These are phyloP conservation scores for Drosophila pseudoobscura DNA, from an alignment of 1,140 invertebrate genomes.

Conservation along the genomic window DNA sequence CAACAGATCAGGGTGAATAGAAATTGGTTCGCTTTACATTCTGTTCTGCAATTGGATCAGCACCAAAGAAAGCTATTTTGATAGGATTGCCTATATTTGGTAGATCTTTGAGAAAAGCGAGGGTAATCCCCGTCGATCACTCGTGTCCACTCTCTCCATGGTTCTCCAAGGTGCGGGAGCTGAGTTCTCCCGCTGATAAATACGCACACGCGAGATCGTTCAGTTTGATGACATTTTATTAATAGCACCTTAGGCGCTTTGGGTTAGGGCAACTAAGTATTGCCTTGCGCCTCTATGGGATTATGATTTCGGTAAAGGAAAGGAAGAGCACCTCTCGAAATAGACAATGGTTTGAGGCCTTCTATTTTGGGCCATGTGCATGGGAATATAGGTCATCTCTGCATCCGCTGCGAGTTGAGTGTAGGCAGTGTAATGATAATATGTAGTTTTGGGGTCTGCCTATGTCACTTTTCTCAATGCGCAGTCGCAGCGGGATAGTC, in stretches of 20 bases:
- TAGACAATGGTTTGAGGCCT: slow-evolving; percentile 44
- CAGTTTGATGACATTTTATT: slow-evolving; percentile 58
- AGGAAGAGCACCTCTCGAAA: slow-evolving; percentile 61
- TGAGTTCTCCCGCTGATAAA: slow-evolving; percentile 28
- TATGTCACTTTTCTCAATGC: slow-evolving; percentile 19
- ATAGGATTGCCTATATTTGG: slow-evolving; percentile 8
- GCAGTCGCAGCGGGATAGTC: slow-evolving; percentile 4
- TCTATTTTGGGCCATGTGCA: slow-evolving; percentile 53
- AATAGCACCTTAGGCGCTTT: slow-evolving; percentile 57
- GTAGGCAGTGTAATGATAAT: neutral
- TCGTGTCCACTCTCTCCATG: neutral
- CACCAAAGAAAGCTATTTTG: slow-evolving; percentile 13
- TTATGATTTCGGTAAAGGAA: slow-evolving; percentile 62
- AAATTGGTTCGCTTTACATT: slow-evolving; percentile 12
- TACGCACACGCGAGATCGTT: slow-evolving; percentile 55
- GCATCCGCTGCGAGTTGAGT: neutral
- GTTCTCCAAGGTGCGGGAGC: slow-evolving; percentile 39
- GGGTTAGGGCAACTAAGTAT: slow-evolving; percentile 66
- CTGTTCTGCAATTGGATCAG: slow-evolving; percentile 19
- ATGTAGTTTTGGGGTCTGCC: slow-evolving; percentile 1
- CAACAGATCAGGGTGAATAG: slow-evolving; percentile 30
- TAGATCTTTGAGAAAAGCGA: slow-evolving; percentile 6
- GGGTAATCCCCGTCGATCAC: slow-evolving; percentile 19
- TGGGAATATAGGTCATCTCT: slow-evolving; percentile 20
- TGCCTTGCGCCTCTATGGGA: slow-evolving; percentile 44